Base-by-base conservation (phyloP, 2,888 invertebrate species). In the Tenthredo distinguenda region DNA sequence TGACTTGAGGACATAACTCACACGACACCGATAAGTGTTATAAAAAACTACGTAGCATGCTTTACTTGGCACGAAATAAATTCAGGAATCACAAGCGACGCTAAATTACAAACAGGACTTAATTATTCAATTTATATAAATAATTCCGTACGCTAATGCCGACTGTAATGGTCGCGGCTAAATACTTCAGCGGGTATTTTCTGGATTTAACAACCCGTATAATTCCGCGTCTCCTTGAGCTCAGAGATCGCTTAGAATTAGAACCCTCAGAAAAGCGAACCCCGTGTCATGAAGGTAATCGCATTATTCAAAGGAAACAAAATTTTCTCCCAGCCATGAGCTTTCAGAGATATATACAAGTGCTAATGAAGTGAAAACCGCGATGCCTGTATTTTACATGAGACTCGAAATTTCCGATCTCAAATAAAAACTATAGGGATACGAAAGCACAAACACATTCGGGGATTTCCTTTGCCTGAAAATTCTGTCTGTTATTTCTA, bases 1-100 rank as follows among this genome's bases (percentile, higher is more conserved):
- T 37, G 71, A 71, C 71, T 71, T 71, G 5, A 37, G 37, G 34
- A 71, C 31, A 37, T 71, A 37, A 71, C 37, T 71, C 37, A 71
- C n/a, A 37, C 37, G 71, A 71, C 34, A 71, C 37, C 34, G 37
- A 37, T 26, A 15, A 71, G 15, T 12, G 34, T 71, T 71, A 37
- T 71, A 71, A 37, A n/a, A 71, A 71, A 71, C 15, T n/a, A 71
- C 34, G 9, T n/a, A 71, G 15, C 18, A n/a, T n/a, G 7, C 31
- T 37, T 37, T 37, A 37, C n/a, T 12, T 18, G 71, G 71, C 12
- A 37, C n/a, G 18, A 7, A 37, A 71, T 31, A 71, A 71, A 37
- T 37, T 71, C 37, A 34, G 37, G 62, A 62, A 62, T 2, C 12
- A 26, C 62, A 4, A 62, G 12, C 62, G 12, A 0, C 62, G 26